phyloP scores from a whole-genome alignment of 2,797 vertebrate species.

The Sardinella longiceps region DNA sequence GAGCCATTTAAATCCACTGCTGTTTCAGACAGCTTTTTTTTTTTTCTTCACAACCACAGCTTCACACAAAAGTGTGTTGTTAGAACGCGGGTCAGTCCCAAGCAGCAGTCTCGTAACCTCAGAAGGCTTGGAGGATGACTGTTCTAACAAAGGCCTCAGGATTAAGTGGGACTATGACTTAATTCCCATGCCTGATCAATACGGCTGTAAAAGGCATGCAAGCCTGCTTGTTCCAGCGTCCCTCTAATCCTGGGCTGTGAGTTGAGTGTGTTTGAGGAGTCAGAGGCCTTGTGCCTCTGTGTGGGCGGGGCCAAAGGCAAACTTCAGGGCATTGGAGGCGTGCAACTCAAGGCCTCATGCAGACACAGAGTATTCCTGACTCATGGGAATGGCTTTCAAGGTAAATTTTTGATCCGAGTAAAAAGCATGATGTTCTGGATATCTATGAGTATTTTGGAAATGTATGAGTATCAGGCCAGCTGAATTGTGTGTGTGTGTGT shows the following conservation, averaged over 20 bases:
- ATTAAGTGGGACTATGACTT: not conserved
- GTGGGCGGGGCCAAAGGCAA: not conserved
- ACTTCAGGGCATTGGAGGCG: not conserved
- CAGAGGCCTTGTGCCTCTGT: not conserved
- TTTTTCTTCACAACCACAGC: not conserved
- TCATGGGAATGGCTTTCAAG: not conserved
- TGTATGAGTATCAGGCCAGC: not conserved
- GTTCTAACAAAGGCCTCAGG: not conserved
- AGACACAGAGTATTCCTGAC: not conserved
- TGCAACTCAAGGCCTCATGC: not conserved
- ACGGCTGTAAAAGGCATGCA: not conserved
- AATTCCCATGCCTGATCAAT: constrained; percentile 13
- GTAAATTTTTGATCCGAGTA: not conserved
- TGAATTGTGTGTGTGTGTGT: not conserved
- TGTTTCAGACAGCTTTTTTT: not conserved
- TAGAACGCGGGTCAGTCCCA: not conserved
- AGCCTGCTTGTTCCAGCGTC: not conserved
- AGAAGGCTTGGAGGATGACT: constrained; percentile 5
- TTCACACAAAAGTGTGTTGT: not conserved
- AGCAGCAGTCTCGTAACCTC: not conserved
- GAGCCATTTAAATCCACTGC: not conserved
- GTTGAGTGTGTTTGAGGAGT: not conserved
- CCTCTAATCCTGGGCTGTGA: not conserved
- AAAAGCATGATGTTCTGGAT: not conserved
- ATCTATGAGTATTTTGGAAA: not conserved